Evolutionary conservation across 2,888 invertebrate genomes (phyloP).

Genomic region (Eurytoma adleriae): DNA sequence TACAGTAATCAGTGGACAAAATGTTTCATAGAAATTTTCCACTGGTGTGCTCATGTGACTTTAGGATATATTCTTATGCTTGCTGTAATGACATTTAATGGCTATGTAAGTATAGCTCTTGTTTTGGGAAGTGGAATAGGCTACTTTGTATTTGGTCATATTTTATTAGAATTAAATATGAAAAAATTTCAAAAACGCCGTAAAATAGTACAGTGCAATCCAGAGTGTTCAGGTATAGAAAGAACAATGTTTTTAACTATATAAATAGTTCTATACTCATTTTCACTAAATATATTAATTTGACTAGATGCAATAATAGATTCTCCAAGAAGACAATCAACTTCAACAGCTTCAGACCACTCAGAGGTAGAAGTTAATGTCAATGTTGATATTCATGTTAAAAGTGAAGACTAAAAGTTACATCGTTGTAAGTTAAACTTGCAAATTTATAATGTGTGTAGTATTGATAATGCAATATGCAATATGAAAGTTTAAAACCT

Average conservation of each 20-base stretch:
- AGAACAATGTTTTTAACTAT: background rate
- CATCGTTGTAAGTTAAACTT: constrained; percentile 1
- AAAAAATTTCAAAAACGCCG: constrained; percentile 74
- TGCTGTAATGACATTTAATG: constrained; percentile 86
- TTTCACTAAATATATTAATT: constrained; percentile 14
- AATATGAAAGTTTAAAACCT: background rate
- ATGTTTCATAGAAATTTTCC: constrained; percentile 75
- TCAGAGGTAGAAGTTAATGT: constrained; percentile 65
- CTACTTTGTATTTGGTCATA: constrained; percentile 79
- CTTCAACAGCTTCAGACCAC: constrained; percentile 67
- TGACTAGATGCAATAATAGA: constrained; percentile 63
- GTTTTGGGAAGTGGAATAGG: constrained; percentile 81
- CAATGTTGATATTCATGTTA: constrained; percentile 58
- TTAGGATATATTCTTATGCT: constrained; percentile 85
- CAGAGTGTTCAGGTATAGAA: constrained; percentile 68
- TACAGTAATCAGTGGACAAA: constrained; percentile 70
- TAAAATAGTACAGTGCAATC: constrained; percentile 65
- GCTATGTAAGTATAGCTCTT: constrained; percentile 81
- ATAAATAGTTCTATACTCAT: background rate
- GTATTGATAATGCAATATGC: background rate
- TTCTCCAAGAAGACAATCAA: constrained; percentile 64
- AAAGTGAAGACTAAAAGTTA: constrained; percentile 3
- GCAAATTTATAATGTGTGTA: constrained; percentile 28
- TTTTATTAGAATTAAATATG: constrained; percentile 77
- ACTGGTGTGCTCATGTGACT: constrained; percentile 79